Evolutionary conservation across 2,888 invertebrate genomes (phyloP).

Genomic region (Dolichopus griseipennis): DNA sequence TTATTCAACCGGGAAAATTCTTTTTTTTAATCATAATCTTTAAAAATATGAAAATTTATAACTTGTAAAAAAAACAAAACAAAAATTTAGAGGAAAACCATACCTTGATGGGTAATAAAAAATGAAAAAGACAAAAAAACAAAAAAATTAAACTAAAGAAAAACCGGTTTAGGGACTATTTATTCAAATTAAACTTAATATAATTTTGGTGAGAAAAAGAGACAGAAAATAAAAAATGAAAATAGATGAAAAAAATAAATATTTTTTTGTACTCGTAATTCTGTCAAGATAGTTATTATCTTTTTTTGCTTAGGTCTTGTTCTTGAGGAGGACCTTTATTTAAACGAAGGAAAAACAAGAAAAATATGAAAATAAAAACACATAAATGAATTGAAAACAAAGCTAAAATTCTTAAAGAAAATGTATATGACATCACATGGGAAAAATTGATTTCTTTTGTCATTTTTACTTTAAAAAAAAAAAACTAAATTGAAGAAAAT

Average conservation of each 20-base stretch:
- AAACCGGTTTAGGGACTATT: slow-evolving; percentile 1
- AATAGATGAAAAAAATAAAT: not conserved
- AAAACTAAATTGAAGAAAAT: not conserved
- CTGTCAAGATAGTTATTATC: not conserved
- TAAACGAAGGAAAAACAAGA: no score
- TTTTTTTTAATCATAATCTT: not conserved
- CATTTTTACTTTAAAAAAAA: not conserved
- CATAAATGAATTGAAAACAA: no score
- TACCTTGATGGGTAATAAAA: not conserved
- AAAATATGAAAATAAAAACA: no score
- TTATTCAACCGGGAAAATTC: not conserved
- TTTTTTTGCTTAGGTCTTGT: no score
- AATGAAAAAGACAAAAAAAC: no score
- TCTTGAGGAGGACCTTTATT: no score
- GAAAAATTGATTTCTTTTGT: slow-evolving; percentile 4
- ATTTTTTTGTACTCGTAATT: not conserved
- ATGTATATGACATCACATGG: not conserved
- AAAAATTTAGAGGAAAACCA: not conserved
- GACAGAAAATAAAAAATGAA: not conserved
- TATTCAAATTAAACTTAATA: slow-evolving; percentile 1
- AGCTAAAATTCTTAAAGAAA: not conserved
- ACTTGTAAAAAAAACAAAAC: not conserved
- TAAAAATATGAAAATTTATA: not conserved
- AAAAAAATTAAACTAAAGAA: no score
- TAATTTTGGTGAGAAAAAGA: not conserved